Evolutionary conservation across 2,888 invertebrate genomes (phyloP), one percentile per base, ranked within the genome.

Genomic region (Molorchus minor): DNA sequence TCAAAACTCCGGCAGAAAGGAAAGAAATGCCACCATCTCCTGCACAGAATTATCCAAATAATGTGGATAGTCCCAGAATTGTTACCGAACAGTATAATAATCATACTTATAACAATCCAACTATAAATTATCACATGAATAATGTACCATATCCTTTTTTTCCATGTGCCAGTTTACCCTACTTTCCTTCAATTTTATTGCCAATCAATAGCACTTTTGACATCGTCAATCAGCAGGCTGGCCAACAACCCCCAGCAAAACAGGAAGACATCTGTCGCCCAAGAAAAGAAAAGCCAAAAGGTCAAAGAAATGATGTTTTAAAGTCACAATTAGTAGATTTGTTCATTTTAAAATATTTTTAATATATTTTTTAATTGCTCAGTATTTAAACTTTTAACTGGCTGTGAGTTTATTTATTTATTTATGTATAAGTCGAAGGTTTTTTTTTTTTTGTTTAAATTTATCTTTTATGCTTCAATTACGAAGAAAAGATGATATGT

Each of bases 1-100:
- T 79, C 62, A 79, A 79, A 65, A 79, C 79, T 7, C 77, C 78
- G 2, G 79, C 78, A 4, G 77, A 79, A 68, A 71, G 75, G 15
- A 80, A 79, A 64, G 77, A 79, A 70, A 74, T 79, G 72, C 77
- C 78, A 0, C 73, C 75, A 1, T 52, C 73, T 12, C 67, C 72
- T 3, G 3, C 21, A 7, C 35, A 16, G n/a, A 17, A 8, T n/a
- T 35, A 15, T 21, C 1, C 41, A 15, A 38, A 13, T 45, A 10
- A 19, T 21, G 13, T 13, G 3, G 41, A 49, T 30, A 41, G 33
- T 10, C 65, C 61, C 3, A 70, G 46, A 41, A 69, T 75, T 30
- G 65, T 76, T 17, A 68, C 72, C 4, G 75, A 76, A 64, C 75
- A 76, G 47, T 75, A 75, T 55, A 77, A 76, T 54, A 74, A 74